Conservation (phyloP, 2,113 vertebrate genomes). For the Chaenogobius annularis region DNA sequence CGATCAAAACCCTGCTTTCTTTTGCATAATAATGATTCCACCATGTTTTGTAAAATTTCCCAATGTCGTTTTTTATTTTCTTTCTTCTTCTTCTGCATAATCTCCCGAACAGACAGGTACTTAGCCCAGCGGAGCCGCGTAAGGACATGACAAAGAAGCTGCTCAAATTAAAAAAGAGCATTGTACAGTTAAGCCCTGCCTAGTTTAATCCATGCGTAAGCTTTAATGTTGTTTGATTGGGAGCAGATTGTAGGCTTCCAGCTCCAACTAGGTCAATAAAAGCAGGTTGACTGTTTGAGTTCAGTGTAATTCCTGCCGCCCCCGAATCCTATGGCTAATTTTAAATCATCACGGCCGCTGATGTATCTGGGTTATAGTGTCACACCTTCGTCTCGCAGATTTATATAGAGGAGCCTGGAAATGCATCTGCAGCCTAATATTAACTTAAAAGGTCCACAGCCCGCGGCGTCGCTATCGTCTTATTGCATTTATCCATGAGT, state of each 20-base stretch:
- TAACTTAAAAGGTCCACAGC: slow-evolving; percentile 39
- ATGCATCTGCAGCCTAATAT: slow-evolving; percentile 48
- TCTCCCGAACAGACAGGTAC: slow-evolving; percentile 2
- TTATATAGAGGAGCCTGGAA: slow-evolving; percentile 35
- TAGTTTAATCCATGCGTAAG: slow-evolving; percentile 21
- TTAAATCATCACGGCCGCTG: slow-evolving; percentile 66
- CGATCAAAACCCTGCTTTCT: neutral
- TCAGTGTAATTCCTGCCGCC: slow-evolving; percentile 53
- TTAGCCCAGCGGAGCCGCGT: neutral
- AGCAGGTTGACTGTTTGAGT: slow-evolving; percentile 71
- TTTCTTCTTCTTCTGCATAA: neutral
- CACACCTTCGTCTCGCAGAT: slow-evolving; percentile 48
- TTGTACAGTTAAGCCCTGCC: slow-evolving; percentile 1
- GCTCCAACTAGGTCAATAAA: slow-evolving; percentile 67
- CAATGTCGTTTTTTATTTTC: neutral
- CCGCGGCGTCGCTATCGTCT: slow-evolving; percentile 44
- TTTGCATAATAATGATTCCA: neutral
- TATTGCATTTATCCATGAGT: slow-evolving; percentile 51
- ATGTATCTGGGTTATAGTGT: slow-evolving; percentile 72
- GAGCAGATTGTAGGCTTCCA: slow-evolving; percentile 39
- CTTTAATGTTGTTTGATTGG: slow-evolving; percentile 39
- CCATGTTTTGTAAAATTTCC: neutral
- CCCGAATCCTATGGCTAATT: slow-evolving; percentile 66
- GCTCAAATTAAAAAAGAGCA: slow-evolving; percentile 1
- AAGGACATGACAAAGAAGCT: slow-evolving; percentile 3